Evolutionary conservation across 2,797 vertebrate genomes (phyloP).

Genomic region (Monodelphis domestica): DNA sequence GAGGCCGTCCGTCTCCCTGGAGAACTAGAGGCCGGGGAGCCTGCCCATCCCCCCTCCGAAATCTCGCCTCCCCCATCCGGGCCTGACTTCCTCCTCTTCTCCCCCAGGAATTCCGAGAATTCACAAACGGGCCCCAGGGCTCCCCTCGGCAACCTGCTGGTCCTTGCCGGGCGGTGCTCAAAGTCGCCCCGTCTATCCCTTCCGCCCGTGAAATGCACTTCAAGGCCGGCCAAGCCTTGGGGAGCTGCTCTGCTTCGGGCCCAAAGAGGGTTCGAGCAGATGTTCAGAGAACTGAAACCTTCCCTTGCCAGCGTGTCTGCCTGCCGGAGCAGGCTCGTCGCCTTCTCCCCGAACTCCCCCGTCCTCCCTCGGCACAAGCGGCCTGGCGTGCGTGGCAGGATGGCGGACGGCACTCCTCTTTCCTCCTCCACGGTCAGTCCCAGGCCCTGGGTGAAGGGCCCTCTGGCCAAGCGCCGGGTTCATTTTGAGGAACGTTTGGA

Average conservation of each 20-base stretch:
- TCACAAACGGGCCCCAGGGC: neutral
- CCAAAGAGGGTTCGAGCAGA: neutral
- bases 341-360: neutral
- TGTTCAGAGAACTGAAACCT: neutral
- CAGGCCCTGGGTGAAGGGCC: too few species aligned
- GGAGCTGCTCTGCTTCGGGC: neutral
- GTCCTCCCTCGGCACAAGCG: neutral
- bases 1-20: neutral
- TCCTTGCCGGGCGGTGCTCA: neutral
- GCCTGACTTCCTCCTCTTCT: neutral
- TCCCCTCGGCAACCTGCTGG: neutral
- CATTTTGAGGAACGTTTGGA: too few species aligned
- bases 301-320: neutral
- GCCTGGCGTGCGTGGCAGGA: too few species aligned
- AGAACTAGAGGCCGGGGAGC: neutral
- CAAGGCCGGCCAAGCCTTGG: neutral
- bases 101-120: neutral
- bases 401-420: neutral
- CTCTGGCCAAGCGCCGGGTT: too few species aligned
- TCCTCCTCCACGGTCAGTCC: neutral
- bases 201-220: neutral
- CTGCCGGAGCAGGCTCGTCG: neutral
- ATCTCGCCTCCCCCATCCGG: neutral
- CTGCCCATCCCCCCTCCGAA: neutral
- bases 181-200: neutral